Conservation (phyloP, 2,113 vertebrate genomes). For the Chroicocephalus ridibundus region DNA sequence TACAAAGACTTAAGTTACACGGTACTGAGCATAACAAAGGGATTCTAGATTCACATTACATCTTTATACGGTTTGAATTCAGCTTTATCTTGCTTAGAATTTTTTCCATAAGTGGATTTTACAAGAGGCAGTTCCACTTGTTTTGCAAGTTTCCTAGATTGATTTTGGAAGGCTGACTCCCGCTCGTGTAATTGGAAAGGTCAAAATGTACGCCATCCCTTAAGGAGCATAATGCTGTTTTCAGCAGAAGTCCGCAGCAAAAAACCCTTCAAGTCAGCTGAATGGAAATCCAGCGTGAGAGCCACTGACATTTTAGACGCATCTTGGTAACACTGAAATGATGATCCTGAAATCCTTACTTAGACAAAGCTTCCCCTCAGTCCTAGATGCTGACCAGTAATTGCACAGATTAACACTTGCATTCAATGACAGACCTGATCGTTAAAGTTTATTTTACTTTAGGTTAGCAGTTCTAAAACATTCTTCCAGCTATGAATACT, state of each 20-base stretch:
- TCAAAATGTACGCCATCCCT: not conserved
- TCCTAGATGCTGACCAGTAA: constrained; percentile 21
- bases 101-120: constrained; percentile 12
- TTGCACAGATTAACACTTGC: constrained; percentile 24
- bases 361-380: constrained; percentile 26
- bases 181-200: constrained; percentile 31
- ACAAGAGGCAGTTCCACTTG: not conserved
- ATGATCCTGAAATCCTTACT: constrained; percentile 56
- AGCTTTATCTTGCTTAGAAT: not conserved
- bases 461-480: not conserved
- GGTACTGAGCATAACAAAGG: not conserved
- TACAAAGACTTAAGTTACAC: not conserved
- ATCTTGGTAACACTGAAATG: not conserved
- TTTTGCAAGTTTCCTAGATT: constrained; percentile 5
- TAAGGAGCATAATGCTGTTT: constrained; percentile 22
- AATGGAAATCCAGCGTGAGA: not conserved
- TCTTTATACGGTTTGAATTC: not conserved
- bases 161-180: constrained; percentile 14
- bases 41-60: not conserved
- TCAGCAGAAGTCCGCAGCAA: constrained; percentile 28
- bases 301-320: not conserved
- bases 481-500: not conserved
- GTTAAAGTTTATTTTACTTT: not conserved
- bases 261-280: not conserved
- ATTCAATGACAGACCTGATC: not conserved